Conservation (phyloP, 2,113 vertebrate genomes). For the Lontra canadensis region DNA sequence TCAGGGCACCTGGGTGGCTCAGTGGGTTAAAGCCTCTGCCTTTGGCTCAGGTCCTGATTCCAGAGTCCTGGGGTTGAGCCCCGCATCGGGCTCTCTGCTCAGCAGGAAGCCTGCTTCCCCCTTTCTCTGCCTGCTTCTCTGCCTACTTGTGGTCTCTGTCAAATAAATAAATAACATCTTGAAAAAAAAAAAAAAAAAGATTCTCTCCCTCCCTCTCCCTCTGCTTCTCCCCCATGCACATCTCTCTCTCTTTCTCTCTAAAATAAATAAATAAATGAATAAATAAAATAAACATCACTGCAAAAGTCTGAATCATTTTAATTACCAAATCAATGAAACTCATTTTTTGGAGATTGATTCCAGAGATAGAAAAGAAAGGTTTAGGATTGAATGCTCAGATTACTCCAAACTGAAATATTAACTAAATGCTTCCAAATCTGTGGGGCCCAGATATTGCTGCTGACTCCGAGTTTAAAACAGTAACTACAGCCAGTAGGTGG, state of each 20-base stretch:
- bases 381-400: not conserved
- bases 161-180: too few species aligned
- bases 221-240: not conserved
- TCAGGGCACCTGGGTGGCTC: too few species aligned
- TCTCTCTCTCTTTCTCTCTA: not conserved
- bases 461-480: slow-evolving; percentile 36
- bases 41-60: too few species aligned
- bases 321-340: not conserved
- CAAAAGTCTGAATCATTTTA: not conserved
- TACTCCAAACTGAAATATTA: not conserved
- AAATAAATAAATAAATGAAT: not conserved
- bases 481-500: not conserved
- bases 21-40: too few species aligned
- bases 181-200: not conserved
- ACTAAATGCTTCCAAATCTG: not conserved
- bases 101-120: too few species aligned
- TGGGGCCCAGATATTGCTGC: not conserved
- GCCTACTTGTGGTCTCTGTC: too few species aligned
- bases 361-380: not conserved
- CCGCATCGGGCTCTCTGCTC: too few species aligned
- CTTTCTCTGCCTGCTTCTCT: too few species aligned
- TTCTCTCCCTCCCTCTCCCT: not conserved
- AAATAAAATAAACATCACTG: not conserved
- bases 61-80: too few species aligned
- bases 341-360: slow-evolving; percentile 27